These are phyloP conservation scores for Caloenas nicobarica DNA, from an alignment of 2,113 vertebrate genomes.

Conservation along the genomic window DNA sequence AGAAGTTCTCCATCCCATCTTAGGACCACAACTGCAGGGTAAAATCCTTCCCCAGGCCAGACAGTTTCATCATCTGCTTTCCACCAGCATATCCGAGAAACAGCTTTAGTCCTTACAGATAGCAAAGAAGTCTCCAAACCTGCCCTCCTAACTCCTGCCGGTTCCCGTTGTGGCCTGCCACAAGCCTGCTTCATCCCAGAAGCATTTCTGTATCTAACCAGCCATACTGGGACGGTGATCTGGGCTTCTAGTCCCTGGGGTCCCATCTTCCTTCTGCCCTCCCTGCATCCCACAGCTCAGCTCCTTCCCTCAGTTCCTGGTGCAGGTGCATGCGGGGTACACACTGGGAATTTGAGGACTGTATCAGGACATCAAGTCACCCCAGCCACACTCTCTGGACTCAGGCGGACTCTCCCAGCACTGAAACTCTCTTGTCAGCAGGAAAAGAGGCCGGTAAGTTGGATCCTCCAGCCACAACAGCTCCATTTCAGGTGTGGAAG, in stretches of 20 bases:
- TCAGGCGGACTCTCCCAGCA: background rate
- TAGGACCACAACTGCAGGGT: background rate
- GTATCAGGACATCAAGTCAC: background rate
- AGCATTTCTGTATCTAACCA: background rate
- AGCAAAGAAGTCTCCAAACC: background rate
- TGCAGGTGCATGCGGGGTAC: background rate
- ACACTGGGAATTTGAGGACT: background rate
- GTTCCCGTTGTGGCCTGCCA: background rate
- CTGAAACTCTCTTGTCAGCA: background rate
- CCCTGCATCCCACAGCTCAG: background rate
- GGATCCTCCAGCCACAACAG: background rate
- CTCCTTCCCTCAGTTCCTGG: background rate
- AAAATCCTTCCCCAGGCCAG: background rate
- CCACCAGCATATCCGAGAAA: background rate
- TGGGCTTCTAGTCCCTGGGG: background rate
- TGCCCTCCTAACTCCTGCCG: background rate
- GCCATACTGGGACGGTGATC: too few species aligned
- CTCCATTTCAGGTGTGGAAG: rapidly evolving
- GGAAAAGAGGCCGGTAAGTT: background rate
- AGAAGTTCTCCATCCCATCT: background rate
- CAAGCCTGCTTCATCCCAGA: background rate
- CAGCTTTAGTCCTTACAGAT: background rate
- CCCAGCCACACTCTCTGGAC: background rate
- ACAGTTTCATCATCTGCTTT: background rate
- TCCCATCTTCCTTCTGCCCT: background rate